Conservation (phyloP, 2,113 vertebrate genomes). For the Perca flavescens region DNA sequence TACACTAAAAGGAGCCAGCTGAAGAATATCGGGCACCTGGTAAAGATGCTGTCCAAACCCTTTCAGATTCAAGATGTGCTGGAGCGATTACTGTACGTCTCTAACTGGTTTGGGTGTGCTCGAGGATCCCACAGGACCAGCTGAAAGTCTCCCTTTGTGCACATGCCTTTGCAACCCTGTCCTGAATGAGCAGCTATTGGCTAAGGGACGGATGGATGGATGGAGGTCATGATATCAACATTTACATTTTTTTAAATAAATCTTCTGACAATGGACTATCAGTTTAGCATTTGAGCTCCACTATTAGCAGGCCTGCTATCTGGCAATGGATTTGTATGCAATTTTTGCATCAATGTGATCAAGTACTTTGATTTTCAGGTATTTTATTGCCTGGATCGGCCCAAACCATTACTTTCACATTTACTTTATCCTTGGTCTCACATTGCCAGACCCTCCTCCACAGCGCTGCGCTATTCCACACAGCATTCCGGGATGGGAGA, state of each 20-base stretch:
- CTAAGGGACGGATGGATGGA: not conserved
- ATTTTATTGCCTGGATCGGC: not conserved
- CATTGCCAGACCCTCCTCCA: too few species aligned
- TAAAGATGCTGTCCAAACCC: not conserved
- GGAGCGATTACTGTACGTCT: constrained; percentile 9
- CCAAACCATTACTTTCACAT: too few species aligned
- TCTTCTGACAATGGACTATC: too few species aligned
- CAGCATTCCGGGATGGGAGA: too few species aligned
- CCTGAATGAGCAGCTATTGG: too few species aligned
- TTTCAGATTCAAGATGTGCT: constrained; percentile 3
- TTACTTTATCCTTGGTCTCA: too few species aligned
- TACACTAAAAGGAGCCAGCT: not conserved
- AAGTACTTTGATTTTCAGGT: not conserved
- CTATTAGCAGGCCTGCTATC: not conserved
- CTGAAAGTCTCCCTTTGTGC: not conserved
- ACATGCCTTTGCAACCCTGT: not conserved
- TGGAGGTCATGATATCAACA: not conserved
- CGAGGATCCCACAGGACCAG: not conserved
- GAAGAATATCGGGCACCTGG: not conserved
- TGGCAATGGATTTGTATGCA: not conserved
- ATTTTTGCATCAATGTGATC: not conserved
- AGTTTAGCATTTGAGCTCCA: not conserved
- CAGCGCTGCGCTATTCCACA: too few species aligned
- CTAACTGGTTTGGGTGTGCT: not conserved
- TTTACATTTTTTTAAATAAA: too few species aligned